Base-by-base conservation (phyloP, 64 coral and sea anemone species). In the Platygyra sinensis region DNA sequence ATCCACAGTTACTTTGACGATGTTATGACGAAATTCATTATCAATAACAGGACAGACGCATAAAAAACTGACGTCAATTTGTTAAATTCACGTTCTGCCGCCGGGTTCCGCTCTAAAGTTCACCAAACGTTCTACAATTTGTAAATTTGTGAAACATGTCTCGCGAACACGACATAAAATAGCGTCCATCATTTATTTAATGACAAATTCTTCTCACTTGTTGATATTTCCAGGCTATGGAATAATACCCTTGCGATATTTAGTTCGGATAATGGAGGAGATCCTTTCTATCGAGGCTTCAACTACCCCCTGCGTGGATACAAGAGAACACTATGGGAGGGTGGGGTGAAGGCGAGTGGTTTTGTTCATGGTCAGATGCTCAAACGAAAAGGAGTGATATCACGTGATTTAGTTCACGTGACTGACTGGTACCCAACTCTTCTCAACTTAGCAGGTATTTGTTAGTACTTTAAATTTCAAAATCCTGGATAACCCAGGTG, bases 341-440 rank as follows among this genome's bases (percentile, higher is more conserved):
- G 88, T 51, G 88, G 88, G 42, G 88, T 90, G 77, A 90, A 65
- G 28, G 88, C 54, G 28, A 24, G 20, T 10, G 88, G 76, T 57
- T 90, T 90, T 82, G 88, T 90, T 90, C 63, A 90, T 74, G 78
- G 88, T n/a, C 33, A 80, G 19, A 90, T 90, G 77, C 65, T 90
- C 15, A 76, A 90, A 49, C 65, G 65, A 51, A 90, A 90, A 60
- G 67, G 63, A 39, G 72, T 69, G 63, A 60, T 51, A 17, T 71
- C 30, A 18, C 67, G 57, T 15, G 67, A 90, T 15, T 64, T 90
- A 18, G 59, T 90, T 67, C 89, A 90, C 67, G 89, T 90, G 2
- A 90, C 89, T 52, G 89, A 90, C 64, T 90, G 89, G 89, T 90
- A 77, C 52, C 89, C 89, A 46, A 90, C 89, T 67, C 71, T 90